Evolutionary conservation across 2,113 vertebrate genomes (phyloP).

Genomic region (Psittacula cyanocephala): DNA sequence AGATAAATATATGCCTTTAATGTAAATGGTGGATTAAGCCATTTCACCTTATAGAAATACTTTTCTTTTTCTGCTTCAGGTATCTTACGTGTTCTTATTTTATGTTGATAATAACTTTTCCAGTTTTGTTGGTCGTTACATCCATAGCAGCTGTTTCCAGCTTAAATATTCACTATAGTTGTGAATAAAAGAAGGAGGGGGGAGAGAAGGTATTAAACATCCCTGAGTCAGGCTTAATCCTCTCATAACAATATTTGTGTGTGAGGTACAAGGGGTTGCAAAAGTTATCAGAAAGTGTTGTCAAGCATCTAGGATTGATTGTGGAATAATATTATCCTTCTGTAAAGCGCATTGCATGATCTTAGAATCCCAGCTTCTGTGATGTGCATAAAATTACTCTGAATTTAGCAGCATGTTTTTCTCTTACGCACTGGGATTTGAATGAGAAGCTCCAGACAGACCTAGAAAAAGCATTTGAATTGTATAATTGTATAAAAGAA

Average conservation of each 20-base stretch:
- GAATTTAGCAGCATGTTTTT: slow-evolving; percentile 18
- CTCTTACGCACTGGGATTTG: slow-evolving; percentile 23
- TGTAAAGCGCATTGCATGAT: slow-evolving; percentile 26
- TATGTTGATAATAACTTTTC: not conserved
- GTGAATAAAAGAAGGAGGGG: not conserved
- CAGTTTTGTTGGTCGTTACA: not conserved
- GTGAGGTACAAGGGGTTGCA: not conserved
- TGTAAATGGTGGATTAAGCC: not conserved
- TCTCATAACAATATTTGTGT: not conserved
- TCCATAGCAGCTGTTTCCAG: not conserved
- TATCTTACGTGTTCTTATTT: not conserved
- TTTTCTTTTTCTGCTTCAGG: not conserved
- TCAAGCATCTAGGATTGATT: slow-evolving; percentile 10
- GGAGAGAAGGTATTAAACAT: not conserved
- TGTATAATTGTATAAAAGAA: slow-evolving; percentile 31
- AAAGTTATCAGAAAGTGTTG: not conserved
- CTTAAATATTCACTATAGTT: not conserved
- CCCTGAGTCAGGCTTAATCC: not conserved
- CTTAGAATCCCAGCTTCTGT: slow-evolving; percentile 48
- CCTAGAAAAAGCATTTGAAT: slow-evolving; percentile 52
- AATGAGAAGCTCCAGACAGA: slow-evolving; percentile 15
- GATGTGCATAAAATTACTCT: slow-evolving; percentile 17
- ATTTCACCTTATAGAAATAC: not conserved
- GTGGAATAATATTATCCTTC: slow-evolving; percentile 8
- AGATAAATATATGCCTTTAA: not conserved